A percentile compares a stretch with the other conserved stretches of the same genome.
Conservation (phyloP, 2,797 vertebrate species). For the Melanotaenia parkinsoni region DNA sequence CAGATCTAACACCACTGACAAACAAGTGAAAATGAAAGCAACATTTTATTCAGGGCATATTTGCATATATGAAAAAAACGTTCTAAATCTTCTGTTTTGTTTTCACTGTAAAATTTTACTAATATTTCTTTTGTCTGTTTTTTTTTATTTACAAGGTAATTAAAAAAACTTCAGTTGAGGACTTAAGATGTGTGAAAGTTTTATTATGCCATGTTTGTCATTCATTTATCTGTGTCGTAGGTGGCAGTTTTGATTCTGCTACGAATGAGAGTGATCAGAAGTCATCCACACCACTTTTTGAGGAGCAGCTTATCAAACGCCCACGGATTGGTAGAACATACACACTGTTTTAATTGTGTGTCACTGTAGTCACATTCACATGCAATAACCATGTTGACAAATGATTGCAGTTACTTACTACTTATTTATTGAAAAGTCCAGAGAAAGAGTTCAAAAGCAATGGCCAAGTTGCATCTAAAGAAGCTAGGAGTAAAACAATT, state of each 20-base stretch:
- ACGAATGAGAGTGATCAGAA: conserved; percentile 3
- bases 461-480: no score
- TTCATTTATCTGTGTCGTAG: conserved; percentile 38
- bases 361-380: conserved; percentile 1
- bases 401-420: neutral
- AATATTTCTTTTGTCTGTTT: no score
- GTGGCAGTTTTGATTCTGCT: conserved; percentile 9
- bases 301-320: conserved; percentile 63
- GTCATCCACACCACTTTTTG: neutral
- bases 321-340: conserved; percentile 70
- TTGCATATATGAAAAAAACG: neutral
- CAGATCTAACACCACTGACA: neutral
- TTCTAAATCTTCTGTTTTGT: neutral
- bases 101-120: conserved; percentile 25
- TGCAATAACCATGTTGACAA: neutral
- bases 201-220: neutral
- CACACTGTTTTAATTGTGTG: neutral
- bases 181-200: neutral
- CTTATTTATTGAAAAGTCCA: neutral
- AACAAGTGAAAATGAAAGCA: conserved; percentile 43
- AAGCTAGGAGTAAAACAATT: neutral
- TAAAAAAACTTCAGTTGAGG: no score
- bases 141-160: no score
- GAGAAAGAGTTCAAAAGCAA: neutral
- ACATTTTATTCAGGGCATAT: neutral